phyloP scores from a whole-genome alignment of 2,888 invertebrate species.

The Rhaphigaster nebulosa region DNA sequence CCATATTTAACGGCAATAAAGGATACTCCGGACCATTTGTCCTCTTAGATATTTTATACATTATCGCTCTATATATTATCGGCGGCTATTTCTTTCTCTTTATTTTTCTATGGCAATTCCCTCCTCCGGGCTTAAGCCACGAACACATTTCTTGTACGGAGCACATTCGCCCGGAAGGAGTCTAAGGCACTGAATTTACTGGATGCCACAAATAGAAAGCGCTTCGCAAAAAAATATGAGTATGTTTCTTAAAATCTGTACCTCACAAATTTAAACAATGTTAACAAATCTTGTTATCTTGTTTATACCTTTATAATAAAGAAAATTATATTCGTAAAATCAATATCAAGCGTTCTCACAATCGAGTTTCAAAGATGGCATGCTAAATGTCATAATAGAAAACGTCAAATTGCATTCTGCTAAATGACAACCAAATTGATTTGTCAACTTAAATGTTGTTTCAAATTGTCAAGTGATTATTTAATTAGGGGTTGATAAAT shows the following conservation, averaged over 20 bases:
- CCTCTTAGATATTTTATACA: constrained; percentile 54
- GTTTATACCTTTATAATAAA: too few relatives aligned
- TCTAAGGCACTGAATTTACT: not conserved
- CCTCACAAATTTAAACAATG: too few relatives aligned
- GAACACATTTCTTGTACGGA: not conserved
- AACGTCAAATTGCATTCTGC: too few relatives aligned
- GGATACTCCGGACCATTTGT: constrained; percentile 28
- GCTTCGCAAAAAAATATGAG: not conserved
- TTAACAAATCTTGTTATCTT: too few relatives aligned
- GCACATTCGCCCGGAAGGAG: not conserved
- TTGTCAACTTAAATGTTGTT: too few relatives aligned
- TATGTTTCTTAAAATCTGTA: not conserved
- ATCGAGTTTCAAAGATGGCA: too few relatives aligned
- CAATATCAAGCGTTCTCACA: too few relatives aligned
- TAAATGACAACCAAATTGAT: too few relatives aligned
- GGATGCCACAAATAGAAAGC: not conserved
- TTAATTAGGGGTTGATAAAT: too few relatives aligned
- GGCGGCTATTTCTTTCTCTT: not conserved
- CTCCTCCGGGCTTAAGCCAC: not conserved
- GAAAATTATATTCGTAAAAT: too few relatives aligned
- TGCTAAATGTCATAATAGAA: too few relatives aligned
- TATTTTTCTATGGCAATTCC: constrained; percentile 19
- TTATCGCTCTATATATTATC: constrained; percentile 47
- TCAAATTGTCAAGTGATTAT: too few relatives aligned
- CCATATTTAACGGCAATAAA: constrained; percentile 54